Evolutionary conservation across 2,797 vertebrate species (phyloP).

Genomic region (Chaunax sp.): DNA sequence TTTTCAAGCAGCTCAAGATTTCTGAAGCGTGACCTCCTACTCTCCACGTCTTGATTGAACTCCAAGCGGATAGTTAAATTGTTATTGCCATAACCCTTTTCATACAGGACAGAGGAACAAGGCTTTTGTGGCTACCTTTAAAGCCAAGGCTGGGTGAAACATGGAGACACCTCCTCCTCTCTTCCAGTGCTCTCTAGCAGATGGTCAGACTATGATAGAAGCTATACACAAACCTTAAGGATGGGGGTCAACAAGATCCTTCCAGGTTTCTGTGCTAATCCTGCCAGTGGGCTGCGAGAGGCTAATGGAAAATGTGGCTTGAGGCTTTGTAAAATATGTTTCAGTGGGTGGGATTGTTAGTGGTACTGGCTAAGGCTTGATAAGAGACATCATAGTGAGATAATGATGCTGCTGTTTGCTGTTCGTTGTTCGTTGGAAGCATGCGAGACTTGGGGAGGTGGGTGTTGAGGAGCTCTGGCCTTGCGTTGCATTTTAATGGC

Average conservation of each 20-base stretch:
- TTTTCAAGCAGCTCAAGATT: conserved; percentile 54
- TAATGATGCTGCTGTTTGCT: conserved; percentile 49
- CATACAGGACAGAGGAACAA: conserved; percentile 45
- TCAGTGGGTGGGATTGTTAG: conserved; percentile 4
- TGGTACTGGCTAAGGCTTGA: not conserved
- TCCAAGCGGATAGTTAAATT: conserved; percentile 68
- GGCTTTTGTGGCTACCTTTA: conserved; percentile 23
- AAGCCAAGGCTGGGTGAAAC: conserved; percentile 21
- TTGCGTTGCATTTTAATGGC: conserved; percentile 73
- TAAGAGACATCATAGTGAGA: conserved; percentile 8
- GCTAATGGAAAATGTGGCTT: conserved; percentile 20
- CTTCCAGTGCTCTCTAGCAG: conserved; percentile 49
- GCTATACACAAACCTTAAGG: conserved; percentile 44
- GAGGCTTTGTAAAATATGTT: conserved; percentile 37
- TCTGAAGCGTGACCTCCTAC: conserved; percentile 58
- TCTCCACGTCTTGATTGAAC: conserved; percentile 57
- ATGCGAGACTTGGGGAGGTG: not conserved
- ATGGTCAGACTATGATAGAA: conserved; percentile 52
- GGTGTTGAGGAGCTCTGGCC: conserved; percentile 44
- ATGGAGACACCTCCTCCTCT: conserved; percentile 25
- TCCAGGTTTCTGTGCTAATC: conserved; percentile 46
- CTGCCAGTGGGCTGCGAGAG: conserved; percentile 19
- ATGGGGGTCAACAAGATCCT: conserved; percentile 38
- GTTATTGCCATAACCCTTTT: conserved; percentile 65
- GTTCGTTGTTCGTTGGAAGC: conserved; percentile 33